Evolutionary conservation across 2,113 vertebrate species (phyloP).

Genomic region (Jacana jacana): DNA sequence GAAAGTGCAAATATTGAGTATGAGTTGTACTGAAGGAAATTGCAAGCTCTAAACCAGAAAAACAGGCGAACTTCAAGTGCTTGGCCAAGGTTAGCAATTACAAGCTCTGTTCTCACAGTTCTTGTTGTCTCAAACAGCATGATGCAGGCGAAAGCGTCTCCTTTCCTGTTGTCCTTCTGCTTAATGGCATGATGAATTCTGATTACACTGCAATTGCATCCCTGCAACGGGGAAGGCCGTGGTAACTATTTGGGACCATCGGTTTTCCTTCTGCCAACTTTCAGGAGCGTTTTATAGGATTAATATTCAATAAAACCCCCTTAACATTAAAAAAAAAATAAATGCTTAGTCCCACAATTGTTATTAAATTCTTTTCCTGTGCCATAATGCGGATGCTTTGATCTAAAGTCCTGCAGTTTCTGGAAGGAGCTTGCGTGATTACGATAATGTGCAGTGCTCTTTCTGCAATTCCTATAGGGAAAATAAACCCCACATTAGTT

Average conservation of each 20-base stretch:
- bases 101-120: background rate
- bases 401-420: constrained; percentile 74
- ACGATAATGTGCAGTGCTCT: constrained; percentile 74
- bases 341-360: constrained; percentile 69
- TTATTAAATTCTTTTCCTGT: constrained; percentile 75
- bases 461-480: constrained; percentile 80
- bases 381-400: constrained; percentile 72
- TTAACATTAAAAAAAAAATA: constrained; percentile 69
- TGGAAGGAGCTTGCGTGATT: constrained; percentile 70
- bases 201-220: constrained; percentile 9
- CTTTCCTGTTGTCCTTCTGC: constrained; percentile 62
- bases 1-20: background rate
- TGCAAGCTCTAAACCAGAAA: background rate
- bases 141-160: constrained; percentile 35
- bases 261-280: constrained; percentile 52
- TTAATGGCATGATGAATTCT: constrained; percentile 47
- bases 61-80: background rate
- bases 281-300: constrained; percentile 65
- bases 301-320: constrained; percentile 69
- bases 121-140: constrained; percentile 26
- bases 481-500: constrained; percentile 83
- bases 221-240: background rate
- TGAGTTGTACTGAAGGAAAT: constrained; percentile 8
- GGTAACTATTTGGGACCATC: constrained; percentile 51
- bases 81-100: background rate